Conservation (phyloP, 2,113 vertebrate genomes). For the Cyphotilapia sp. region DNA sequence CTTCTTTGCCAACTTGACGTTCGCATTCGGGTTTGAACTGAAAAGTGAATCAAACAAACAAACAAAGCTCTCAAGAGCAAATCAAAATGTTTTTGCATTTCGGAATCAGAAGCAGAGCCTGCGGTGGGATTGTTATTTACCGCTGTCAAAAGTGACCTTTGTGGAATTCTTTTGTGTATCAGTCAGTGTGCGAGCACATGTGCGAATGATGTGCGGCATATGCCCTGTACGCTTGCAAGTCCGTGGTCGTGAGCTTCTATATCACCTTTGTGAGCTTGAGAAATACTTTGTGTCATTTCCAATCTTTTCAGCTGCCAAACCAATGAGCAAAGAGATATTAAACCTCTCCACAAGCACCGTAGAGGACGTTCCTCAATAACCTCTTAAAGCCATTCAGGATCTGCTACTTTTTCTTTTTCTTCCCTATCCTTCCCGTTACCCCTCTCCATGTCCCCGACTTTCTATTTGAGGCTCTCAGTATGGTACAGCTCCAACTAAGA, state of each 20-base stretch:
- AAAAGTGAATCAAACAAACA: conserved; percentile 58
- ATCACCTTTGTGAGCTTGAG: conserved; percentile 39
- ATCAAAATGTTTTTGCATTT: conserved; percentile 59
- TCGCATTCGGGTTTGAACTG: conserved; percentile 26
- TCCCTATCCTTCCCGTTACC: not conserved
- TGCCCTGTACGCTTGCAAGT: not conserved
- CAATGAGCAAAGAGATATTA: conserved; percentile 30
- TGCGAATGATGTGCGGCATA: not conserved
- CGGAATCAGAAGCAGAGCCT: conserved; percentile 50
- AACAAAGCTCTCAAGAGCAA: conserved; percentile 46
- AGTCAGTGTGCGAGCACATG: not conserved
- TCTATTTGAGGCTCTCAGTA: conserved; percentile 24
- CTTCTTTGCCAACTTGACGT: conserved; percentile 41
- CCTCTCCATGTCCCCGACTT: not conserved
- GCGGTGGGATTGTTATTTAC: conserved; percentile 34
- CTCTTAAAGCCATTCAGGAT: conserved; percentile 29
- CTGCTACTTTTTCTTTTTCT: not conserved
- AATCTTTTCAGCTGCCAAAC: conserved; percentile 45
- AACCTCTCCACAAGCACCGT: conserved; percentile 28
- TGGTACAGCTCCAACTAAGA: conserved; percentile 38
- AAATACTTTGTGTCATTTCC: conserved; percentile 49
- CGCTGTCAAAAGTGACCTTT: conserved; percentile 42
- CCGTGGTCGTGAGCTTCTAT: not conserved
- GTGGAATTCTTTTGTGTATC: not conserved
- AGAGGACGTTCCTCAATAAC: conserved; percentile 41